Evolutionary conservation across 1,140 invertebrate species (phyloP).

Genomic region (Apis florea): DNA sequence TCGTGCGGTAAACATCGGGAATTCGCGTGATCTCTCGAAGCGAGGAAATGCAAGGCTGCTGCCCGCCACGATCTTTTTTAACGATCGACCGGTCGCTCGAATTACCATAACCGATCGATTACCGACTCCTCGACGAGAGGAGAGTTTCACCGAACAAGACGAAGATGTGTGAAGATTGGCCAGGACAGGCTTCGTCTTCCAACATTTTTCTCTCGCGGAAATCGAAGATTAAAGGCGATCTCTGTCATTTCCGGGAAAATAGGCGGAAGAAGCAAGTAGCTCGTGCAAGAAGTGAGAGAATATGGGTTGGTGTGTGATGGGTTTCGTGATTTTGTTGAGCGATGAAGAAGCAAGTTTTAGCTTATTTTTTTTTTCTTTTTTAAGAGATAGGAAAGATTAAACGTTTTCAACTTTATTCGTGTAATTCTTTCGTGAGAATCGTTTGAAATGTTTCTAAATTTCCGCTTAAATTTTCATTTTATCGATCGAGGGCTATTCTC

Average conservation of each 20-base stretch:
- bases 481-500: too few relatives aligned
- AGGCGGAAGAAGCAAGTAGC: not conserved
- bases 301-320: not conserved
- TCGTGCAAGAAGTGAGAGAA: not conserved
- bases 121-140: constrained; percentile 6
- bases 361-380: too few relatives aligned
- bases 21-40: constrained; percentile 9
- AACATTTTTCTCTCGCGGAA: too few relatives aligned
- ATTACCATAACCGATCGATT: constrained; percentile 29
- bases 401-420: too few relatives aligned
- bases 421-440: too few relatives aligned
- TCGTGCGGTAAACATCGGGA: constrained; percentile 5
- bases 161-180: too few relatives aligned
- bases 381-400: too few relatives aligned
- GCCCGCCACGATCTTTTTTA: constrained; percentile 8
- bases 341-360: not conserved
- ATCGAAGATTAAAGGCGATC: not conserved
- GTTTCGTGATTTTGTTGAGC: not conserved
- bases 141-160: constrained; percentile 1
- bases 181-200: too few relatives aligned
- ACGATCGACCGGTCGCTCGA: constrained; percentile 3
- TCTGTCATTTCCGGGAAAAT: not conserved
- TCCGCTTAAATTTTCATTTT: too few relatives aligned
- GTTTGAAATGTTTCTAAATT: too few relatives aligned
- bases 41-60: constrained; percentile 8